Evolutionary conservation across 2,113 vertebrate genomes (phyloP), one percentile per base, ranked within the genome.

Genomic region (Microcebus griseorufus): DNA sequence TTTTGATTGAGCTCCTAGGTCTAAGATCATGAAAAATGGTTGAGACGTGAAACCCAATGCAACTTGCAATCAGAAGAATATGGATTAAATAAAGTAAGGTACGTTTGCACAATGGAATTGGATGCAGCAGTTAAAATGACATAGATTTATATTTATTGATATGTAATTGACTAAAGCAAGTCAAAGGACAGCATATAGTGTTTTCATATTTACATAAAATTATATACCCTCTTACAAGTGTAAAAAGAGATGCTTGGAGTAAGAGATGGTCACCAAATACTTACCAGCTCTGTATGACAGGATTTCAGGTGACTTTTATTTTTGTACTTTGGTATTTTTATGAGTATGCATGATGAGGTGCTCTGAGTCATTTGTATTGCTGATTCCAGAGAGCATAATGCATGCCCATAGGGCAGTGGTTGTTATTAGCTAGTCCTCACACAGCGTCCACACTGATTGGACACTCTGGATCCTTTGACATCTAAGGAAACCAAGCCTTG

Each of bases 1-100:
- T 89, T 93, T 96, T 45, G 20, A 51, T 45, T 60, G 87, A 92
- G 17, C 37, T 65, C 42, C 11, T 58, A 69, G 42, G 22, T 58
- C 72, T 62, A 80, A 83, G 27, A 45, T 22, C 0, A 0, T 45
- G 7, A 51, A 58, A 75, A 11, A 72, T 27, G 34, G 9, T 1
- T 3, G 12, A 85, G 45, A 76, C 32, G 22, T 10, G 17, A 83
- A 83, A 62, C 17, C 13, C 48, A 65, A 32, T 37, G 53, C 14
- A 17, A 69, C 85, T 1, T 12, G 7, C 37, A 34, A 9, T 92
- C 29, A n/a, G 60, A 89, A 80, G 53, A 25, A 25, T 34, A 4
- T 5, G 1, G 51, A 55, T 51, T 51, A 55, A 67, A 62, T 27
- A 6, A 55, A 48, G 53, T 53, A 64, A 78, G 72, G 45, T 32